phyloP scores from a whole-genome alignment of 2,113 vertebrate genomes.

The zebrafish (Danio rerio) region DNA sequence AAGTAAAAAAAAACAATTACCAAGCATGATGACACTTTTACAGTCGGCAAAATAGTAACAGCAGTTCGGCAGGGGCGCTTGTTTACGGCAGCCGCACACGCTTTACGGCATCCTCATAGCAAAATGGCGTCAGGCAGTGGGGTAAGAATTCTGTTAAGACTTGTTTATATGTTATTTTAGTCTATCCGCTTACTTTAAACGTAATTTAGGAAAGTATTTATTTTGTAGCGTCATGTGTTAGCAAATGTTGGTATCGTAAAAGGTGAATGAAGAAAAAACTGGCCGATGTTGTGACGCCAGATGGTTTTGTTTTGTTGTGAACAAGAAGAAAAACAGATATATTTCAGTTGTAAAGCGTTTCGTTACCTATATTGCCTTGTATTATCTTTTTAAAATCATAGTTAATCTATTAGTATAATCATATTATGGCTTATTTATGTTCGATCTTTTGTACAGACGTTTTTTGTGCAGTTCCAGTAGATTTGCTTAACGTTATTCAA shows the following conservation, averaged over 20 bases:
- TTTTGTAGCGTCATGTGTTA: neutral
- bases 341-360: neutral
- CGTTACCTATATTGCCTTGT: too few species aligned
- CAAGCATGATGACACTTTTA: too few species aligned
- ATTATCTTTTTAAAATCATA: too few species aligned
- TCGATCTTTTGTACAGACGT: neutral
- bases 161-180: neutral
- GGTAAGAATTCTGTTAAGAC: slow-evolving; percentile 56
- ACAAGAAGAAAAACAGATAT: neutral
- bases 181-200: neutral
- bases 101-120: slow-evolving; percentile 10
- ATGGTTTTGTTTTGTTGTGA: neutral
- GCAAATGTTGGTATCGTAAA: neutral
- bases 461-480: neutral
- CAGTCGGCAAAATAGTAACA: neutral
- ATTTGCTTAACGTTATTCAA: neutral
- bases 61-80: neutral
- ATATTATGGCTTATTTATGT: neutral
- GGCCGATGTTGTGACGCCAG: too few species aligned
- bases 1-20: too few species aligned
- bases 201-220: neutral
- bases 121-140: slow-evolving; percentile 75
- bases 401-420: neutral
- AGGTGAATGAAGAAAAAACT: neutral
- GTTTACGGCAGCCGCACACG: slow-evolving; percentile 27